A percentile compares a stretch with the other conserved stretches of the same genome.
These are phyloP conservation scores for Calidris pugnax DNA, from an alignment of 2,113 vertebrate species.

Conservation along the genomic window DNA sequence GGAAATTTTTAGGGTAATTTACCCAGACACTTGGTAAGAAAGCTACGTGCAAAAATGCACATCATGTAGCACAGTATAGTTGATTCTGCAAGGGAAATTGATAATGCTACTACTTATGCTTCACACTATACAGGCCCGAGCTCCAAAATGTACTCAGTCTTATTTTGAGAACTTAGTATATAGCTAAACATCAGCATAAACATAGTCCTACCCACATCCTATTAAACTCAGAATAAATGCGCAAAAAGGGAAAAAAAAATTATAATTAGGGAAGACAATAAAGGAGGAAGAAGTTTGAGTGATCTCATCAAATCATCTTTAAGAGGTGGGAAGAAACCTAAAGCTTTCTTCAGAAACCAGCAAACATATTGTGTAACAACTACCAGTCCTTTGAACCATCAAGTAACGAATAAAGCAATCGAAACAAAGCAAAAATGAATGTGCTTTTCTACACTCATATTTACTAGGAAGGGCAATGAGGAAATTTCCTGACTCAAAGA, in stretches of 20 bases:
- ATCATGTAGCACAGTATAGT: not conserved
- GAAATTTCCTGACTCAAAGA: conserved; percentile 38
- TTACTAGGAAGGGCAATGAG: not conserved
- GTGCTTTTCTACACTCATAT: not conserved
- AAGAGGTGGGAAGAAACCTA: not conserved
- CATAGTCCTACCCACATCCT: not conserved
- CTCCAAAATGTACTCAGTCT: not conserved
- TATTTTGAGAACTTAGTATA: not conserved
- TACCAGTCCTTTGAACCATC: not conserved
- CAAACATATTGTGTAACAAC: not conserved
- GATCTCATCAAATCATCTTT: not conserved
- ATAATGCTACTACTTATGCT: not conserved
- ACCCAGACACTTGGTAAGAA: not conserved
- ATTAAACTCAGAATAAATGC: not conserved
- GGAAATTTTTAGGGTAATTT: not conserved
- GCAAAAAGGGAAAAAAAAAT: not conserved
- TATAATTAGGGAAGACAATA: not conserved
- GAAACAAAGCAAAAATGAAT: not conserved
- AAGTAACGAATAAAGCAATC: not conserved
- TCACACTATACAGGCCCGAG: not conserved
- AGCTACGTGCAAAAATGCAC: not conserved
- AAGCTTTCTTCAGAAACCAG: not conserved
- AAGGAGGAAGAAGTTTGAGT: not conserved
- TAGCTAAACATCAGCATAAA: not conserved
- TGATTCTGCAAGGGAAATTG: not conserved